Evolutionary conservation across 2,888 invertebrate genomes (phyloP), one percentile per base, ranked within the genome.

Genomic region (Pseudolycoriella hygida): DNA sequence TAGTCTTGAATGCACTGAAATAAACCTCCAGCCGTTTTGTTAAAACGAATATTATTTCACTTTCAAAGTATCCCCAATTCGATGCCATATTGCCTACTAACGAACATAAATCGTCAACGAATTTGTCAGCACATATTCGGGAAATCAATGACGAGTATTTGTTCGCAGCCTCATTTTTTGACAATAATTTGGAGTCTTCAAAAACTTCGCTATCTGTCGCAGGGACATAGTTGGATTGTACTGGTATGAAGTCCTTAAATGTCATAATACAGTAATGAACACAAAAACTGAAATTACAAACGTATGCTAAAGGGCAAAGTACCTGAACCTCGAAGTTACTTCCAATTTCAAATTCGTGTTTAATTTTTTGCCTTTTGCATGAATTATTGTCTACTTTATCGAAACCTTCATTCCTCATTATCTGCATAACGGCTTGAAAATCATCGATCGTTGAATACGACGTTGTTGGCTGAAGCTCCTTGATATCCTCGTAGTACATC

Each of bases 41-140:
- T 2, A 64, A 58, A 14, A 58, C 47, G 49, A 57, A 60, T 15
- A 60, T 53, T 34, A 60, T 63, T 48, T 64, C 64, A 0, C 53
- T 54, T 42, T 63, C 61, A 44, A 64, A 56, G 40, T 58, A 64
- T 5, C 62, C 64, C 50, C 55, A 61, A 10, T 56, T 53, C 1
- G 54, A 55, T 3, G 60, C 55, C 47, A 64, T 37, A 40, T 56
- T 53, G 1, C 65, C 65, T 12, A 65, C 56, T 0, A 63, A 61
- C 31, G 55, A 52, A 46, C 64, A 64, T 14, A 65, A 49, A 17
- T 55, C 55, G 44, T 61, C 57, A 2, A 65, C 58, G 18, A 50
- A 46, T 17, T 50, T 38, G 11, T 49, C 50, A 19, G 55, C 57
- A 14, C 61, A 57, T 8, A 60, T 61, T 6, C 53, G 37, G 12